phyloP scores from a whole-genome alignment of 2,113 vertebrate genomes.

The Bothrops jararaca region DNA sequence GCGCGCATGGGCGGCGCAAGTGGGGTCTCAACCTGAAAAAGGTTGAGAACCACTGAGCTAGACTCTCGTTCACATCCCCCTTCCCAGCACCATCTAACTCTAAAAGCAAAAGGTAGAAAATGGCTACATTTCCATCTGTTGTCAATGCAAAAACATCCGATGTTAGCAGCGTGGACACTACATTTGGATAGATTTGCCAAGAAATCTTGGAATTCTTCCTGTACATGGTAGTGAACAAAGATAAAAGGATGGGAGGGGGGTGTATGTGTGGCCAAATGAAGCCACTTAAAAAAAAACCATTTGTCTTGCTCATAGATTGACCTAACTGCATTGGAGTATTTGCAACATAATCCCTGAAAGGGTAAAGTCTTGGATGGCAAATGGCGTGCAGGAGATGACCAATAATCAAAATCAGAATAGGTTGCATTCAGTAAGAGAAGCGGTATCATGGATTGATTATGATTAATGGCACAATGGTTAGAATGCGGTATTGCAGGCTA shows the following conservation, averaged over 20 bases:
- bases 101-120: no score
- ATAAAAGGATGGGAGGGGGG: neutral
- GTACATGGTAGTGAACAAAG: conserved; percentile 18
- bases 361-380: neutral
- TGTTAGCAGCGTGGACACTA: no score
- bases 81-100: no score
- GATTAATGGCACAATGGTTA: no score
- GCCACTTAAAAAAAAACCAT: neutral
- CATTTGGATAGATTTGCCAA: conserved; percentile 15
- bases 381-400: neutral
- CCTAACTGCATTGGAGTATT: neutral
- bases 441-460: no score
- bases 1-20: no score
- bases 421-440: neutral
- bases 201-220: neutral
- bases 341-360: neutral
- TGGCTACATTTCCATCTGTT: no score
- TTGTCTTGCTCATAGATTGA: neutral
- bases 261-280: conserved; percentile 7
- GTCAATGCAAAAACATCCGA: no score
- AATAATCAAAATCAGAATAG: neutral
- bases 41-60: no score
- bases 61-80: no score
- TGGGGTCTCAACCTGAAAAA: no score
- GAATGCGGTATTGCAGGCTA: no score